Evolutionary conservation across 2,797 vertebrate genomes (phyloP).

Genomic region (Phrynocephalus forsythii): DNA sequence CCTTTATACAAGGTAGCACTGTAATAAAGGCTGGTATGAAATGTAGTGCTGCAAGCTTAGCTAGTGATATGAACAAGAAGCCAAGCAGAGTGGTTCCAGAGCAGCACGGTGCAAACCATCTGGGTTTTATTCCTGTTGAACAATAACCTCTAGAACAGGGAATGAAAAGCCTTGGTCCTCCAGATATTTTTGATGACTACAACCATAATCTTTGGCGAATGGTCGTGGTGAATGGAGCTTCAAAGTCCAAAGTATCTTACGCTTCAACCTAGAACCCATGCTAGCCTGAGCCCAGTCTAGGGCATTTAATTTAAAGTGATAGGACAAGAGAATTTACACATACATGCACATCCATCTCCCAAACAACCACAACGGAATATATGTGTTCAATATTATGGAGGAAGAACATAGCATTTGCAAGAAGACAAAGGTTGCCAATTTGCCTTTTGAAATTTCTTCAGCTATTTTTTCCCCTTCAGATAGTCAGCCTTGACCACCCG

Average conservation of each 20-base stretch:
- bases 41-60: background rate
- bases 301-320: background rate
- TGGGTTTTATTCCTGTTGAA: background rate
- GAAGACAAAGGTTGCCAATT: background rate
- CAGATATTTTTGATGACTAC: background rate
- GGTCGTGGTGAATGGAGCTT: too few relatives aligned
- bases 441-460: background rate
- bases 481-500: too few relatives aligned
- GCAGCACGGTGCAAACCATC: background rate
- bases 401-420: background rate
- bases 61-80: background rate
- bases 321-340: background rate
- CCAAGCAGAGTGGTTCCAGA: background rate
- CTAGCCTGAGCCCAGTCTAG: background rate
- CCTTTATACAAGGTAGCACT: too few relatives aligned
- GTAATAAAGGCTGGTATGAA: background rate
- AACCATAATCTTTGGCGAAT: background rate
- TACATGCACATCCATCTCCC: background rate
- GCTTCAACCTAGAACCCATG: background rate
- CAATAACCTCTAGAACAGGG: background rate
- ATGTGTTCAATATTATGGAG: background rate
- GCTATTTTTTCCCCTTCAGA: background rate
- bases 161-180: background rate
- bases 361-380: background rate
- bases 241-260: background rate